Base-by-base conservation (phyloP, 2,888 invertebrate species). In the Leptothorax acervorum region DNA sequence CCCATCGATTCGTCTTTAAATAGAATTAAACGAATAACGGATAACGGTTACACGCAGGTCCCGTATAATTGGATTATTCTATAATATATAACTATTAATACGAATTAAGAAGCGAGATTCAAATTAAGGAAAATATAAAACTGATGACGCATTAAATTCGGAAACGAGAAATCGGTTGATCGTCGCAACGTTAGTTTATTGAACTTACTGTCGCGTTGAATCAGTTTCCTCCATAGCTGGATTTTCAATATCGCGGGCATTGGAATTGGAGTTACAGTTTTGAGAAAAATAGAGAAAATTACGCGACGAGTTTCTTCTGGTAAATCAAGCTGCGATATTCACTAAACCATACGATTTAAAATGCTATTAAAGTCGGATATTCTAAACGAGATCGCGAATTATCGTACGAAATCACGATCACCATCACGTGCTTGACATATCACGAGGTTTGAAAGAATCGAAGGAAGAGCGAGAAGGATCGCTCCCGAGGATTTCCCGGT, bases 21-120 rank as follows among this genome's bases (percentile, higher is more conserved):
- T 55, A 31, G 57, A 5, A 78, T 78, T 78, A 45, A 55, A 8
- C 12, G 15, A 78, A 57, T 66, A 51, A 70, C 31, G 28, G n/a
- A n/a, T 78, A 78, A 78, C 68, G n/a, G 65, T 76, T 39, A 35
- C 9, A 15, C 35, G 3, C 12, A 12, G 3, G 31, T 68, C 39
- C 12, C 39, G 28, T 42, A 65, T 65, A 76, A 78, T 55, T 55
- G 15, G 28, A 55, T 78, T 42, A 66, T 42, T 57, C 15, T 57
- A 15, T 55, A 55, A 66, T 51, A 39, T 35, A 48, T 28, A 42
- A 39, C 18, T 53, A 65, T 76, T 76, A 76, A 76, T 39, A 51
- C 12, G 18, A 18, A 51, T 51, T 51, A 51, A 51, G 3, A 5
- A 51, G 11, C 39, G 18, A 65, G 53, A 55, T 11, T 53, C 1